Evolutionary conservation across 2,888 invertebrate genomes (phyloP).

Genomic region (Eupithecia abbreviata): DNA sequence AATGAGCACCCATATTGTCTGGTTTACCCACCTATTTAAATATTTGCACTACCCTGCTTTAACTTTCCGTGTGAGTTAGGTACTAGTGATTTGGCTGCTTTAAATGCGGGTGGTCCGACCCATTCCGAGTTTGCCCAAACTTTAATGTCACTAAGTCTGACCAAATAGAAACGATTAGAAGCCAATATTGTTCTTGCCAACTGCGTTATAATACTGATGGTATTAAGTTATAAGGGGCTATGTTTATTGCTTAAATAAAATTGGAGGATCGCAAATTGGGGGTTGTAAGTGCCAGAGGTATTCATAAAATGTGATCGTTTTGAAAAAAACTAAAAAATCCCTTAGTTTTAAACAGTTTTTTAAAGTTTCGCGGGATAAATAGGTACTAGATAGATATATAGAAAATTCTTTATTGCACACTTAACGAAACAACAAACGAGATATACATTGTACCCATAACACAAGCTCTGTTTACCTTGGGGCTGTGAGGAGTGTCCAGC

Average conservation of each 20-base stretch:
- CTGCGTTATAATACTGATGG: constrained; percentile 8
- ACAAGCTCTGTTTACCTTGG: too few species aligned
- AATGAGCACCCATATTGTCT: constrained; percentile 15
- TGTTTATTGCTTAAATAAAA: neutral
- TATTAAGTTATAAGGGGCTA: neutral
- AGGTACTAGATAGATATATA: too few species aligned
- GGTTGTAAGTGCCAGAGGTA: too few species aligned
- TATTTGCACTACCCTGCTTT: constrained; percentile 31
- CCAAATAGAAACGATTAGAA: constrained; percentile 63
- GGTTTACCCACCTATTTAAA: constrained; percentile 20
- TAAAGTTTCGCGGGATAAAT: too few species aligned
- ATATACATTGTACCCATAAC: too few species aligned
- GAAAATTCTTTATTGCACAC: too few species aligned
- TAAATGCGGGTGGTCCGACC: constrained; percentile 65
- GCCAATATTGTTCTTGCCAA: constrained; percentile 48
- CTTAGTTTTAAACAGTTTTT: too few species aligned
- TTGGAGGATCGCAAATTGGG: too few species aligned
- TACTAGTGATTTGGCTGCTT: constrained; percentile 64
- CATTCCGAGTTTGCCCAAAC: constrained; percentile 66
- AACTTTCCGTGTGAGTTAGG: constrained; percentile 54
- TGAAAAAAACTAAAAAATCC: too few species aligned
- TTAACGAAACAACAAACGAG: too few species aligned
- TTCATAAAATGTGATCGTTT: too few species aligned
- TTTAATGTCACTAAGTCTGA: constrained; percentile 65
- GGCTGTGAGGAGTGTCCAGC: too few species aligned